Evolutionary conservation across 1,140 invertebrate genomes (phyloP), one percentile per base, ranked within the genome.

Genomic region (Eciton burchellii): DNA sequence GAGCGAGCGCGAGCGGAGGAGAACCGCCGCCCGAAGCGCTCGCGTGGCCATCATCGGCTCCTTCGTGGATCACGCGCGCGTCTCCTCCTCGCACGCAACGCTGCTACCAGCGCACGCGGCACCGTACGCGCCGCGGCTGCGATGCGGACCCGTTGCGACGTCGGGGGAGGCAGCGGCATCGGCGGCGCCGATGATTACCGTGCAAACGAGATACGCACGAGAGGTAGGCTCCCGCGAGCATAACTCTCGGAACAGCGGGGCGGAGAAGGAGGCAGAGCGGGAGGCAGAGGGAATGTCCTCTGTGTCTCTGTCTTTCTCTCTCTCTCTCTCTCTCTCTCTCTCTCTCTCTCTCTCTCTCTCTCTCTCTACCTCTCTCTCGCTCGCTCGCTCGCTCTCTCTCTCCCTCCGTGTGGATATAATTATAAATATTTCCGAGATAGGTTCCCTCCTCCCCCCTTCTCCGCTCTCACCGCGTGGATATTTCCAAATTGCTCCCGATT

Each of bases 21-120:
- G 71, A 90, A 82, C 88, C 71, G 83, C 88, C 71, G 91, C 91
- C 89, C 83, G 91, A 87, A 91, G 90, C 90, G 90, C 65, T 91
- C 91, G 90, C 91, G 91, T 91, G 91, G 91, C 90, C 76, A 86
- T 84, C 81, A 77, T 56, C 73, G 70, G 54, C 83, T 73, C 9
- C 70, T 81, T 88, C 86, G 82, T 86, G 84, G 72, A 90, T 89
- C 86, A 88, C 84, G 87, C 89, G 84, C 82, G 79, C 71, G 73
- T 85, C 83, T 81, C 41, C 45, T 59, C 35, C 29, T 79, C 66
- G 76, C 86, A 88, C 86, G 86, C 86, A 87, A 88, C 54, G 77
- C 83, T 82, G 71, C 83, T 79, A 73, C 82, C 62, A n/a, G n/a
- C n/a, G 66, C 86, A 79, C 83, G 85, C 84, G 84, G 84, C 35